Conservation (phyloP, 2,113 vertebrate species). For the Castor canadensis region DNA sequence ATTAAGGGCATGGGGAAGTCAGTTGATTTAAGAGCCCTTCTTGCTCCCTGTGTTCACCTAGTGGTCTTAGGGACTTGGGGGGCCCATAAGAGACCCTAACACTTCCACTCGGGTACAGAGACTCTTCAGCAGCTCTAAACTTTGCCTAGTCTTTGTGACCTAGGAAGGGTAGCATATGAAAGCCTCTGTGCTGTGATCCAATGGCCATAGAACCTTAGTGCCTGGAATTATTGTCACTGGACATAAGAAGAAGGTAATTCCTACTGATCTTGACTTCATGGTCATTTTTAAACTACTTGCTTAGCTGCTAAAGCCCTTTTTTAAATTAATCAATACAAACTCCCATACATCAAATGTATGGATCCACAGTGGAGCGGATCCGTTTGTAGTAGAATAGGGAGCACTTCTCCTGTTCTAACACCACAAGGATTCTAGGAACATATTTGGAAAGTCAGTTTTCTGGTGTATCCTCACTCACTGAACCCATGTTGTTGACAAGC, state of each 20-base stretch:
- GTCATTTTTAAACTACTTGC: neutral
- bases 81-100: neutral
- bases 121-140: neutral
- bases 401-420: rapidly evolving
- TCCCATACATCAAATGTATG: neutral
- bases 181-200: neutral
- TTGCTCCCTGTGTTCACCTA: neutral
- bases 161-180: neutral
- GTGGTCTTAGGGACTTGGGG: neutral
- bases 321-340: neutral
- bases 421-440: neutral
- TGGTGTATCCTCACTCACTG: neutral
- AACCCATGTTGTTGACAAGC: neutral
- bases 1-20: too few species aligned
- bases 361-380: neutral
- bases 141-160: neutral
- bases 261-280: neutral
- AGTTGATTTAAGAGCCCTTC: neutral
- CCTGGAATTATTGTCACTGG: neutral
- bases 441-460: neutral
- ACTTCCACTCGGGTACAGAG: neutral
- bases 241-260: neutral
- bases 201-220: neutral
- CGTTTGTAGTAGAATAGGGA: neutral
- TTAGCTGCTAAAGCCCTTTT: neutral